Conservation (phyloP, 2,797 vertebrate species). For the Pantherophis vulpinus region DNA sequence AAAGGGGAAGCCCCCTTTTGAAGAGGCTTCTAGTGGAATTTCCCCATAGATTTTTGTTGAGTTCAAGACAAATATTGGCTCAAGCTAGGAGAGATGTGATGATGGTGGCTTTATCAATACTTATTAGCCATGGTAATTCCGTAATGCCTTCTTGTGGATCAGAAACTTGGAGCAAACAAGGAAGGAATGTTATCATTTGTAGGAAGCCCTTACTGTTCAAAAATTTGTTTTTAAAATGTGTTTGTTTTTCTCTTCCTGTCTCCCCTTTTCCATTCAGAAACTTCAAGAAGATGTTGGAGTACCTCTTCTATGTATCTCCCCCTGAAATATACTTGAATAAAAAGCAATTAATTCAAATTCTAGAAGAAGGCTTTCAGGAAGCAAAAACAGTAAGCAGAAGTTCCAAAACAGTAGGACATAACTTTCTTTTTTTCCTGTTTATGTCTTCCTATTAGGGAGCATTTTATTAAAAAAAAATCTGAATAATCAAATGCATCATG, state of each 20-base stretch:
- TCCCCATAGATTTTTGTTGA: background rate
- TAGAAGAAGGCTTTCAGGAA: slow-evolving; percentile 80
- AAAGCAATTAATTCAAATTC: slow-evolving; percentile 74
- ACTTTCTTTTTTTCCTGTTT: background rate
- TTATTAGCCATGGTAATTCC: background rate
- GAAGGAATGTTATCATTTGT: background rate
- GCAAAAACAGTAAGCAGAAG: slow-evolving; percentile 68
- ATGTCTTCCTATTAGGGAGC: background rate
- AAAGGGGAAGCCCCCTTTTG: background rate
- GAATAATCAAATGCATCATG: background rate
- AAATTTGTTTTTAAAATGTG: background rate
- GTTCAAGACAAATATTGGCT: background rate
- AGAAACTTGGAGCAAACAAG: background rate
- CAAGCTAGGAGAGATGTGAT: background rate
- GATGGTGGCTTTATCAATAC: background rate
- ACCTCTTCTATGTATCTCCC: slow-evolving; percentile 80
- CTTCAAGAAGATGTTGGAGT: slow-evolving; percentile 77
- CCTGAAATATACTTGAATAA: slow-evolving; percentile 69
- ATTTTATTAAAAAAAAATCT: background rate
- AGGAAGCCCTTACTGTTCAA: background rate
- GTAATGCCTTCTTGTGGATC: background rate
- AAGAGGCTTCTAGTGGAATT: background rate
- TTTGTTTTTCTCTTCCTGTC: slow-evolving; percentile 9
- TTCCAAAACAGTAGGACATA: background rate
- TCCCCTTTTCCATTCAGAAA: slow-evolving; percentile 63